These are phyloP conservation scores for Neolamprologus longior DNA, from an alignment of 2,113 vertebrate genomes.

Conservation along the genomic window DNA sequence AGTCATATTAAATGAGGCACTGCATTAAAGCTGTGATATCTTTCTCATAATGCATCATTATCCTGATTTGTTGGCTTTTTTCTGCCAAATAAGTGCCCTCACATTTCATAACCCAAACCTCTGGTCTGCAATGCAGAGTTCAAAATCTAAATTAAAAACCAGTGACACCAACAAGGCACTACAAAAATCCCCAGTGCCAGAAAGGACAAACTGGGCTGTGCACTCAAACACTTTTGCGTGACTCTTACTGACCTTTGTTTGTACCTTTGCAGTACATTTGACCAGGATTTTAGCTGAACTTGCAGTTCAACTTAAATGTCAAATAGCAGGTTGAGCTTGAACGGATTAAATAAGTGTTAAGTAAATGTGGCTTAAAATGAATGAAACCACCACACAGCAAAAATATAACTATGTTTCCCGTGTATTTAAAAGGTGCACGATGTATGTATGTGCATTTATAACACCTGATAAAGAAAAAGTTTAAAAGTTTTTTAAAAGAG, in stretches of 20 bases:
- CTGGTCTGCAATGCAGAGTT: background rate
- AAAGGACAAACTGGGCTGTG: background rate
- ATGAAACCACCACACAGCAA: background rate
- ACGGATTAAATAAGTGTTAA: background rate
- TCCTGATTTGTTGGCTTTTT: background rate
- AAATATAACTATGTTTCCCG: background rate
- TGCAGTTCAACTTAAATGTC: background rate
- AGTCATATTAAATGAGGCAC: background rate
- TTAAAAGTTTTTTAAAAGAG: background rate
- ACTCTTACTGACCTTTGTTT: background rate
- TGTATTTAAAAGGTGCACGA: background rate
- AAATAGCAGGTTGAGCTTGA: background rate
- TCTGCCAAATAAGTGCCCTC: background rate
- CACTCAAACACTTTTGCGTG: background rate
- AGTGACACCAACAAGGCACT: background rate
- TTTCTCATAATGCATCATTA: background rate
- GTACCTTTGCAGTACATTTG: background rate
- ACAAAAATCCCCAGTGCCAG: background rate
- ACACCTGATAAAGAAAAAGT: background rate
- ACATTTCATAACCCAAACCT: background rate
- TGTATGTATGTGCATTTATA: background rate
- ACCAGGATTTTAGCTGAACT: background rate
- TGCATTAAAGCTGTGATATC: background rate
- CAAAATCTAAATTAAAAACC: background rate
- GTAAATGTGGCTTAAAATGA: background rate